These are phyloP conservation scores for Bucco capensis DNA, from an alignment of 2,113 vertebrate species.

Conservation along the genomic window DNA sequence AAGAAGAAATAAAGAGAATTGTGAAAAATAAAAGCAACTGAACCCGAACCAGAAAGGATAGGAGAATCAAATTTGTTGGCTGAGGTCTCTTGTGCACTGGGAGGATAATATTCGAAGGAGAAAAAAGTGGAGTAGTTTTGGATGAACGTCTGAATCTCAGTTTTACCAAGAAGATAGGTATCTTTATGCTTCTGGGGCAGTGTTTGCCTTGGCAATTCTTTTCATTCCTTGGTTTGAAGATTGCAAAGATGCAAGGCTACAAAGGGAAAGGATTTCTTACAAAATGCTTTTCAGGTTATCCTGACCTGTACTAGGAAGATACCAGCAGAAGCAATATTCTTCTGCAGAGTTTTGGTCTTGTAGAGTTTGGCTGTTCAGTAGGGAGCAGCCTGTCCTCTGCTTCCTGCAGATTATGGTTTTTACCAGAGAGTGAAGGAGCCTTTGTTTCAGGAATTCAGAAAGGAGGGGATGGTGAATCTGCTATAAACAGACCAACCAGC, in stretches of 20 bases:
- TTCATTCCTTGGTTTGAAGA: background rate
- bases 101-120: background rate
- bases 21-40: background rate
- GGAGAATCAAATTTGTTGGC: background rate
- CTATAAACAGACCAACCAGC: conserved; percentile 1
- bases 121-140: background rate
- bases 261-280: background rate
- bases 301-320: background rate
- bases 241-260: background rate
- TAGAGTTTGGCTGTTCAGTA: background rate
- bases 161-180: background rate
- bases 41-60: background rate
- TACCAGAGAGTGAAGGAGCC: background rate
- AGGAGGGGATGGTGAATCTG: background rate
- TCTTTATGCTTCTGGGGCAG: background rate
- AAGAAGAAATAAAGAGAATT: background rate
- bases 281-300: background rate
- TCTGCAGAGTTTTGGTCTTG: background rate
- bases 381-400: background rate
- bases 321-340: background rate
- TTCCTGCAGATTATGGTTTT: conserved; percentile 11
- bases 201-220: background rate
- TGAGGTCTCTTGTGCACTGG: background rate
- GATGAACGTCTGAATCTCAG: background rate
- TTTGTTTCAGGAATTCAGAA: conserved; percentile 14